Base-by-base conservation (phyloP, 2,113 vertebrate species). In the Forbesichthys agassizii region DNA sequence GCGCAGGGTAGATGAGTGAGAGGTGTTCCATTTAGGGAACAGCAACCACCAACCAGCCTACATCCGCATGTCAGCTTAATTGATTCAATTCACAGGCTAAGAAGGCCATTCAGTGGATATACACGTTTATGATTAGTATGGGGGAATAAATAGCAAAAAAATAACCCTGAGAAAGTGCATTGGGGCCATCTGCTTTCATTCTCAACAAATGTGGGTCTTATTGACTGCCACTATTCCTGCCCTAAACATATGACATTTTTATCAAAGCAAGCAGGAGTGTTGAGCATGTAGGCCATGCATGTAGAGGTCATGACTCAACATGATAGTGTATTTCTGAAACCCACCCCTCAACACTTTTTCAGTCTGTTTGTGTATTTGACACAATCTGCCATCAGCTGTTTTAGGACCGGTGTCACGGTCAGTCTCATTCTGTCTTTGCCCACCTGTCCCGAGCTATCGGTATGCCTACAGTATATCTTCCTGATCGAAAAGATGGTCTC, bases 361-460 rank as follows among this genome's bases (percentile, higher is more conserved):
- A 69, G 52, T 70, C 66, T 67, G 68, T 84, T 84, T 75, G 68
- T 73, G 47, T 11, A 42, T 57, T 78, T 51, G 48, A 77, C 71
- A 72, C 77, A 80, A 81, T 69, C 27, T 62, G 71, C 65, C 42
- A 10, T 69, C 75, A 71, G 68, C 53, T 61, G 36, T 47, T 57
- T 55, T 4, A n/a, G 11, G 55, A 61, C 36, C 47, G 14, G 57
- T 42, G 74, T 78, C 76, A 73, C 61, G 49, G 3, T 72, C 55
- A 52, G 3, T 27, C 61, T 57, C 67, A n/a, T 57, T 86, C 71
- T 27, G 16, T 89, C 81, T 84, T 76, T 46, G 20, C 74, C 68
- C 73, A 48, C 49, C 64, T 84, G 86, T 90, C 87, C 87, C 85
- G 81, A 72, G 78, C 49, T 27, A 2, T 27, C 27, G 2, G 27